Base-by-base conservation (phyloP, 2,888 invertebrate species). In the Drosophila maculinotata region DNA sequence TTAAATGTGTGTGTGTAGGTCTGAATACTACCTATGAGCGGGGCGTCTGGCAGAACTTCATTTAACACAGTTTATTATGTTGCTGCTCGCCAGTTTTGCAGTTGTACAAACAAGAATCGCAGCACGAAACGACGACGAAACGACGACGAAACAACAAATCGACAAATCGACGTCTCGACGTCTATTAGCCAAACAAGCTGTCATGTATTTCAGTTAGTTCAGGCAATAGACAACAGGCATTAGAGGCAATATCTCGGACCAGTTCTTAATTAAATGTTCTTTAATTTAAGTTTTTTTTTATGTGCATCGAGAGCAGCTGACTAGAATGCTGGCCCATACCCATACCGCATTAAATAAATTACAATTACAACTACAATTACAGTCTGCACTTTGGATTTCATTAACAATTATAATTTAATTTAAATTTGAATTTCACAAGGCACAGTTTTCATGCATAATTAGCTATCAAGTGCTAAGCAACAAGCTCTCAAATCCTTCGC, bases 391-490 rank as follows among this genome's bases (percentile, higher is more conserved):
- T 64, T 41, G 20, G 23, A 45, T 39, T 39, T 41, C n/a, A n/a
- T 17, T 26, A 33, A 45, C 49, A 58, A 48, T n/a, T 17, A 17
- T 9, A 17, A 45, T n/a, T n/a, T n/a, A n/a, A n/a, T n/a, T n/a
- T n/a, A n/a, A n/a, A 42, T 57, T 47, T 49, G 39, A 64, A 54
- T 79, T 80, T 53, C 41, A 39, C 56, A 68, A 82, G 69, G 58
- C 75, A 71, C 54, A 52, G 79, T 79, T 84, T 79, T 67, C 63
- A 79, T 72, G 85, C 85, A 81, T 81, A 79, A 78, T 84, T 78
- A 66, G 69, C 45, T 57, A 35, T 42, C n/a, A n/a, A n/a, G n/a
- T n/a, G n/a, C n/a, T n/a, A n/a, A n/a, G n/a, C n/a, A n/a, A 23
- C 42, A 15, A 45, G 26, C 45, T 60, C 26, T 36, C 15, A 15